phyloP scores from a whole-genome alignment of 2,797 vertebrate species.

The Parotocinclus haroldoi region DNA sequence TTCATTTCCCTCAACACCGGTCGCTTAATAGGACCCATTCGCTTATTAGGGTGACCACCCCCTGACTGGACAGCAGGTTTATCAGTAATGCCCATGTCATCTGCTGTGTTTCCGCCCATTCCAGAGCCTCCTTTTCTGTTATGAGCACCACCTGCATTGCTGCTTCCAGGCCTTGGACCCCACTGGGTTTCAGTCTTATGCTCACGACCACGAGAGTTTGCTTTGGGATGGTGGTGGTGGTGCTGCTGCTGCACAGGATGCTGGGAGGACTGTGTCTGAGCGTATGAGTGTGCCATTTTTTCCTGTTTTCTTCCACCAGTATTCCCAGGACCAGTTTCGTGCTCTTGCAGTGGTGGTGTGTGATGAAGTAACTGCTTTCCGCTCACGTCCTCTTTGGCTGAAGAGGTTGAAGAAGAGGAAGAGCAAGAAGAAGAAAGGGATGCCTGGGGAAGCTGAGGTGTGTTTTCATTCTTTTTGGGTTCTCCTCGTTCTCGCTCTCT shows the following conservation, averaged over 20 bases:
- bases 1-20: conserved; percentile 73
- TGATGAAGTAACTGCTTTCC: conserved; percentile 64
- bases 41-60: conserved; percentile 63
- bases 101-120: conserved; percentile 66
- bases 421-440: conserved; percentile 74
- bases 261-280: conserved; percentile 55
- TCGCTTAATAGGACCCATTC: conserved; percentile 89
- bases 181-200: conserved; percentile 90
- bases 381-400: conserved; percentile 68
- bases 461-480: conserved; percentile 67
- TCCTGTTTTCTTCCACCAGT: conserved; percentile 66
- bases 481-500: conserved; percentile 65
- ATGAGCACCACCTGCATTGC: conserved; percentile 65
- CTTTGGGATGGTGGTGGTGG: conserved; percentile 69
- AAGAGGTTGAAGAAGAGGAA: conserved; percentile 73
- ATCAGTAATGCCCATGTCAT: conserved; percentile 59
- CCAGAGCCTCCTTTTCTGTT: conserved; percentile 67
- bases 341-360: conserved; percentile 60
- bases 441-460: conserved; percentile 67
- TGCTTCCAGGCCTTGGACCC: conserved; percentile 85
- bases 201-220: conserved; percentile 75
- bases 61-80: conserved; percentile 63
- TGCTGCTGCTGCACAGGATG: conserved; percentile 55
- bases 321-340: conserved; percentile 52
- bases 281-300: conserved; percentile 54